Percentiles rank a stretch among this genome's conserved stretches.
Evolutionary conservation across 2,113 vertebrate species (phyloP).

Genomic region (Stegostoma tigrinum): DNA sequence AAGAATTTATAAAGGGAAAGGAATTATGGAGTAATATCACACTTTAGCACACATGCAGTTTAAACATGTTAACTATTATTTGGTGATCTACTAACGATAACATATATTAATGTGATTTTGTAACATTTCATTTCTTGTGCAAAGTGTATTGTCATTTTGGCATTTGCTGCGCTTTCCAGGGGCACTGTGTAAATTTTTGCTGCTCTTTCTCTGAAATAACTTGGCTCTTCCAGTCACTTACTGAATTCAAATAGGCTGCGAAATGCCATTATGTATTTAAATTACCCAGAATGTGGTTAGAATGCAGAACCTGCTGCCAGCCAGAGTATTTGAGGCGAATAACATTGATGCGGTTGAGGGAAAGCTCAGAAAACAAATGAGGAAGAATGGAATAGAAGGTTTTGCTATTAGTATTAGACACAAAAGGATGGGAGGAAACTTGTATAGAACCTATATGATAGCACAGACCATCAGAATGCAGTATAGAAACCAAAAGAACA

Average conservation of each 20-base stretch:
- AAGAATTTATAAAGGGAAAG: not conserved
- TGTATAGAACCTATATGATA: no score
- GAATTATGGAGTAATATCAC: not conserved
- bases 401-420: not conserved
- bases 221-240: not conserved
- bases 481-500: no score
- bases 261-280: not conserved
- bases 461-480: no score
- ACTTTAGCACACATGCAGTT: not conserved
- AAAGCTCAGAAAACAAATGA: not conserved
- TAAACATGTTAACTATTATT: not conserved
- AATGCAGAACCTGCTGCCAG: not conserved
- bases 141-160: not conserved
- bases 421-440: no score
- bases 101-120: not conserved
- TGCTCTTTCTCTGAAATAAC: not conserved
- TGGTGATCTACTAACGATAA: not conserved
- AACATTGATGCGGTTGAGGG: not conserved
- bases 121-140: not conserved
- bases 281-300: not conserved
- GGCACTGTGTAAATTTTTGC: not conserved
- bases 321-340: not conserved
- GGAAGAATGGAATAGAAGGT: not conserved
- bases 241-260: not conserved
- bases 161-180: not conserved